Conservation (phyloP, 2,797 vertebrate genomes). For the Urophycis tenuis region DNA sequence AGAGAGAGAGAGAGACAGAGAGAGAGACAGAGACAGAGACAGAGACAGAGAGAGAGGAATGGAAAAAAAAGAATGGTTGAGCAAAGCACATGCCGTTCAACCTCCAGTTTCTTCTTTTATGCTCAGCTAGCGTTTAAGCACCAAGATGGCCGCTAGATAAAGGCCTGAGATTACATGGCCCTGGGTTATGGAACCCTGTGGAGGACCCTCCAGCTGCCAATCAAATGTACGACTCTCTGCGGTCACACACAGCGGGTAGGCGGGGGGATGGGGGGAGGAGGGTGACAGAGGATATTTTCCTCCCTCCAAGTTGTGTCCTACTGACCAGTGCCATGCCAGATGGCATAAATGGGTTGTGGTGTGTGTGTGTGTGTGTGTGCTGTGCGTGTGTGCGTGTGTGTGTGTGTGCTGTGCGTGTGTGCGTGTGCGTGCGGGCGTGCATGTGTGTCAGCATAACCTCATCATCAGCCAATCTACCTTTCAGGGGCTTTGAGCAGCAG, state of each 20-base stretch:
- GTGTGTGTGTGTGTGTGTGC: no score
- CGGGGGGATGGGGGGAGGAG: conserved; percentile 23
- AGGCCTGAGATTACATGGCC: conserved; percentile 17
- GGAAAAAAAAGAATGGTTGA: neutral
- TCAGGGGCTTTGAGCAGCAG: conserved; percentile 27
- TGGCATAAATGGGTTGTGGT: no score
- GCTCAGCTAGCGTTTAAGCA: neutral
- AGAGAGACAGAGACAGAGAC: neutral
- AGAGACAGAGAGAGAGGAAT: neutral
- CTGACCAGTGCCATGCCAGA: conserved; percentile 12
- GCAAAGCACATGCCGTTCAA: neutral
- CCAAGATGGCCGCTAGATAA: neutral
- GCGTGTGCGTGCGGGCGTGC: neutral
- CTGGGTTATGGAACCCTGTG: conserved; percentile 33
- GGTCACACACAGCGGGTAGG: conserved; percentile 39
- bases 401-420: neutral
- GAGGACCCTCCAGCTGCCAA: conserved; percentile 45
- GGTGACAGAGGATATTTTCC: conserved; percentile 24
- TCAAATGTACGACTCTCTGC: conserved; percentile 45
- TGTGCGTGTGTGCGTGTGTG: neutral
- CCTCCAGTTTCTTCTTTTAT: neutral
- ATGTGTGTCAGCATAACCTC: conserved; percentile 1
- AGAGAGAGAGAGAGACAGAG: neutral
- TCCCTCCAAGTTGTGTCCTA: conserved; percentile 19
- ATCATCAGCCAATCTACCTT: conserved; percentile 18